phyloP scores from a whole-genome alignment of 2,888 invertebrate species.

The Zelleria hepariella region DNA sequence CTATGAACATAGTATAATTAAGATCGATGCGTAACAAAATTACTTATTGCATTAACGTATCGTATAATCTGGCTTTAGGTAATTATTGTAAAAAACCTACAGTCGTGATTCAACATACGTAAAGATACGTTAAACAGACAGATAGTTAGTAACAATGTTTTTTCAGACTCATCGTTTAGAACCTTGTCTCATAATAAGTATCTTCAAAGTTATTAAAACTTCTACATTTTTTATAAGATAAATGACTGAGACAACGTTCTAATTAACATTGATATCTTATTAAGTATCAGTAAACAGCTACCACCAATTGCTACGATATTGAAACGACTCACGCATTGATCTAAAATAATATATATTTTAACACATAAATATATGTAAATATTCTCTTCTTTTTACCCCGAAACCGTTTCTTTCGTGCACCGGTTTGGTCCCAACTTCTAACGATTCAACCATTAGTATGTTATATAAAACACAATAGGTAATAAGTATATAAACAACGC shows the following conservation, averaged over 20 bases:
- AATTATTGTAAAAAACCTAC: not conserved
- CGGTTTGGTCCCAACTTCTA: conserved; percentile 59
- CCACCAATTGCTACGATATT: not conserved
- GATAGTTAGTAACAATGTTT: not conserved
- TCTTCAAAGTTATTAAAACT: no score
- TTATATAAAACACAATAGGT: conserved; percentile 13
- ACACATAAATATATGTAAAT: conserved; percentile 28
- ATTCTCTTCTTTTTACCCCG: conserved; percentile 33
- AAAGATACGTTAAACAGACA: conserved; percentile 2
- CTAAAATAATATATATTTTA: conserved; percentile 19
- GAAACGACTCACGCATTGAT: not conserved
- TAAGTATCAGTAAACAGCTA: not conserved
- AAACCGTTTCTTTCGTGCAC: conserved; percentile 51
- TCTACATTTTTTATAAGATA: not conserved
- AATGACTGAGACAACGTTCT: not conserved
- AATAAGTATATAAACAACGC: conserved; percentile 25
- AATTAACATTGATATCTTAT: conserved; percentile 6
- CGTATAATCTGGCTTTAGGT: not conserved
- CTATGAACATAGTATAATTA: not conserved
- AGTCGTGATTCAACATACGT: conserved; percentile 3
- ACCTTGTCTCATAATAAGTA: no score
- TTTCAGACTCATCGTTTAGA: not conserved
- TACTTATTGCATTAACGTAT: not conserved
- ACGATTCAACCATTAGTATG: conserved; percentile 17
- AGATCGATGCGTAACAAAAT: not conserved